Base-by-base conservation (phyloP, 1,140 invertebrate species). In the Bombus balteatus region DNA sequence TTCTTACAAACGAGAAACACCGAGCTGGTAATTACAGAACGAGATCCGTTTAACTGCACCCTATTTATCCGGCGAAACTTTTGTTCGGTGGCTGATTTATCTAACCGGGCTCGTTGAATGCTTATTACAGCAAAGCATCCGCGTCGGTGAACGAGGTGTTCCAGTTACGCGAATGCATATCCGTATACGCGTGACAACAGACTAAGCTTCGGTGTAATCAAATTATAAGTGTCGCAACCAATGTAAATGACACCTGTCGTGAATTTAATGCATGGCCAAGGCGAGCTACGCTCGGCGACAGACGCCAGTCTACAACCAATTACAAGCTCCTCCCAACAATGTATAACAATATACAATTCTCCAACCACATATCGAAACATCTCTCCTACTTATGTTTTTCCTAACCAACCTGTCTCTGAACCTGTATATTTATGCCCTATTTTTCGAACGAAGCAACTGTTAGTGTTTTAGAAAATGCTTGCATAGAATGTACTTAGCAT, bases 241-340 rank as follows among this genome's bases (percentile, higher is more conserved):
- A 66, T 32, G 78, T 53, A 70, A 22, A 66, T 22, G 65, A 80
- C 65, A 80, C 65, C 78, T 80, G 65, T 80, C 78, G 78, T 25
- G 65, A 70, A 70, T 70, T 80, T 70, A 53, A 70, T 66, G 78
- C 65, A 53, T 53, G 2, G 28, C 6, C 15, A 62, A 77, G 41
- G 65, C n/a, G 9, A 37, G 25, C 28, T 41, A 6, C 25, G 18
- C 13, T 10, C 9, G n/a, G 18, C 3, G 8, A 53, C 13, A 6
- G 4, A 34, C 32, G 12, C 12, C 8, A 41, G 39, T 22, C 1
- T 18, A 6, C 65, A 34, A 32, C 13, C 65, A 66, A 66, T 66
- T 32, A 32, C 65, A 68, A 68, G 32, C 18, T 68, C 18, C 34
- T 34, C 18, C 47, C 18, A 53, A 53, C 47, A 53, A 53, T 53